Conservation (phyloP, 2,888 invertebrate genomes). For the Polyommatus icarus region DNA sequence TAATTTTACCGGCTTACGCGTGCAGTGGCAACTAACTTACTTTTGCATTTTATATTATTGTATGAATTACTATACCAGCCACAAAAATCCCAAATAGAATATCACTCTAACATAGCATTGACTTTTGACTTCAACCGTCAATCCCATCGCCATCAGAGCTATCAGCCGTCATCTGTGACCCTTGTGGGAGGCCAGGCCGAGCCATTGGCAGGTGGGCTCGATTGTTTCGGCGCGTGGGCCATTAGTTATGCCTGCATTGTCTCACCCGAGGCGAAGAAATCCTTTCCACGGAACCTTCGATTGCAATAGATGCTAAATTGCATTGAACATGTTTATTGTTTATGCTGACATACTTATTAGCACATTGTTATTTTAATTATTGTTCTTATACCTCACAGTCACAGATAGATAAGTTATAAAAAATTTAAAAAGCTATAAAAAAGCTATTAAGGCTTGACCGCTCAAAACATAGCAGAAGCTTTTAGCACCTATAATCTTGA, state of each 20-base stretch:
- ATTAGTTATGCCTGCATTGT: conserved; percentile 18
- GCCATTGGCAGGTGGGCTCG: conserved; percentile 40
- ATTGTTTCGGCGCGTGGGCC: conserved; percentile 21
- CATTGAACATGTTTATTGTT: neutral
- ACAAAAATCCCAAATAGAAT: neutral
- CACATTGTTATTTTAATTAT: neutral
- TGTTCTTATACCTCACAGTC: neutral
- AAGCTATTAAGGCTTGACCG: too few relatives aligned
- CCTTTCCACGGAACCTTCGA: neutral
- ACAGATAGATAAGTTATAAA: too few relatives aligned
- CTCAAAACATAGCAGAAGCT: too few relatives aligned
- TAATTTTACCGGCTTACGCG: too few relatives aligned
- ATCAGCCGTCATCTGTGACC: neutral
- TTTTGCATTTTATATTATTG: too few relatives aligned
- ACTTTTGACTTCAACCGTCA: neutral
- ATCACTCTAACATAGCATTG: neutral
- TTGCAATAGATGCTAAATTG: conserved; percentile 4
- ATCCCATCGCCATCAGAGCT: neutral
- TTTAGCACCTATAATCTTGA: too few relatives aligned
- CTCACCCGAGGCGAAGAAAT: neutral
- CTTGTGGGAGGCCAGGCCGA: neutral
- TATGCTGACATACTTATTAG: neutral
- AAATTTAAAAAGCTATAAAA: too few relatives aligned
- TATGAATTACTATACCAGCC: too few relatives aligned
- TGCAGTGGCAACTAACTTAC: too few relatives aligned